A percentile compares a stretch with the other conserved stretches of the same genome.
Evolutionary conservation across 2,888 invertebrate species (phyloP).

Genomic region (Bursaphelenchus okinawaensis): DNA sequence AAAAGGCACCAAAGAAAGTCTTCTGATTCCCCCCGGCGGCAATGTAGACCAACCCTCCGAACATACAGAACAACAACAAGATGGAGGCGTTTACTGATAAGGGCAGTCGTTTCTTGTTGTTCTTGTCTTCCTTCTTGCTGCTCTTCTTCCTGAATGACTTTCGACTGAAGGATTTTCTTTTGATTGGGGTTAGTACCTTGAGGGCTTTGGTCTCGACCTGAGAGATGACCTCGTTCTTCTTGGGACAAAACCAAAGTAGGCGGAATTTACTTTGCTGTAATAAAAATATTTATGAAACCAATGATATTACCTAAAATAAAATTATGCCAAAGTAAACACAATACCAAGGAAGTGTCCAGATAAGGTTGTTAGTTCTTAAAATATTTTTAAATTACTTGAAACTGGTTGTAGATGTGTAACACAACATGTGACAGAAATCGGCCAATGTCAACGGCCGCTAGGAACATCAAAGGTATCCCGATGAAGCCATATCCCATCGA

Average conservation of each 20-base stretch:
- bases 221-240: conserved; percentile 24
- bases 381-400: conserved; percentile 20
- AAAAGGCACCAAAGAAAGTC: conserved; percentile 55
- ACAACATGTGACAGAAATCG: conserved; percentile 55
- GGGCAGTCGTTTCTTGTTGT: conserved; percentile 45
- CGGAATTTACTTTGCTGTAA: conserved; percentile 10
- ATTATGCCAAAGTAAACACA: too few species aligned
- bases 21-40: conserved; percentile 50
- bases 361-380: too few species aligned
- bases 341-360: too few species aligned
- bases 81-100: conserved; percentile 56
- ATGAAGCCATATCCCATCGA: conserved; percentile 52
- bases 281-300: too few species aligned
- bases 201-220: conserved; percentile 38
- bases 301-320: conserved; percentile 14
- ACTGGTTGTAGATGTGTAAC: conserved; percentile 42
- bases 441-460: conserved; percentile 57
- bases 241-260: conserved; percentile 9
- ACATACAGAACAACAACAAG: conserved; percentile 54
- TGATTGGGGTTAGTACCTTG: conserved; percentile 24
- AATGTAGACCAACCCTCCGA: conserved; percentile 53
- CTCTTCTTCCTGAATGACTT: conserved; percentile 5
- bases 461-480: conserved; percentile 54
- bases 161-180: conserved; percentile 13
- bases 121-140: conserved; percentile 4